Evolutionary conservation across 2,888 invertebrate genomes (phyloP).

Genomic region (Neoaliturus tenellus): DNA sequence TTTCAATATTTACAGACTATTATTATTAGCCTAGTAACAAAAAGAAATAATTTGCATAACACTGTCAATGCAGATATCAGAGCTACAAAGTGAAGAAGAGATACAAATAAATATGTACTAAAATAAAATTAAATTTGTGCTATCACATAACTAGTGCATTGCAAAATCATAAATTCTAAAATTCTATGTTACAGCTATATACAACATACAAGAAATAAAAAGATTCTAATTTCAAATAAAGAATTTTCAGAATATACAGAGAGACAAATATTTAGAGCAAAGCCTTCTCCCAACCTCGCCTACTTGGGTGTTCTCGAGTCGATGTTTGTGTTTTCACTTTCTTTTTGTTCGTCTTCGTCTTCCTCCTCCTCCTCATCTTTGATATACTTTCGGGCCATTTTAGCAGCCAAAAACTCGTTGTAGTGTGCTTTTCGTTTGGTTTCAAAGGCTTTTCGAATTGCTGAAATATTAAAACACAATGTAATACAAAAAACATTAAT

Average conservation of each 20-base stretch:
- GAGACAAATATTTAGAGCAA: not conserved
- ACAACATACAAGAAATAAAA: not conserved
- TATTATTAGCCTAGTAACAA: slow-evolving; percentile 18
- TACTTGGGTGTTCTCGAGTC: slow-evolving; percentile 49
- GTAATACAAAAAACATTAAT: too few relatives aligned
- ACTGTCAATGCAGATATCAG: not conserved
- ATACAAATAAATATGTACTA: not conserved
- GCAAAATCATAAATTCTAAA: not conserved
- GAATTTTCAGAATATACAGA: not conserved
- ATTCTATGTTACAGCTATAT: slow-evolving; percentile 24
- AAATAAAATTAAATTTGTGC: slow-evolving; percentile 8
- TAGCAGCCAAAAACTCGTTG: slow-evolving; percentile 97
- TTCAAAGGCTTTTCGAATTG: slow-evolving; percentile 88
- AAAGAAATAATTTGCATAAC: not conserved
- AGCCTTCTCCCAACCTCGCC: slow-evolving; percentile 30
- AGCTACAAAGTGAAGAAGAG: not conserved
- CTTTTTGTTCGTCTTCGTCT: slow-evolving; percentile 70
- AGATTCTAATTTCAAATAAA: not conserved
- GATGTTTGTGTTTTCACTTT: not conserved
- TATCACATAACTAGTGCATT: slow-evolving; percentile 2
- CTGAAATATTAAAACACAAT: slow-evolving; percentile 73
- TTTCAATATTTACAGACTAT: not conserved
- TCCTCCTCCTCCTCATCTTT: slow-evolving; percentile 93
- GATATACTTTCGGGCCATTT: slow-evolving; percentile 92
- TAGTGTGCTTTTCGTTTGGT: slow-evolving; percentile 97